phyloP scores from a whole-genome alignment of 2,113 vertebrate genomes.

The Ahaetulla prasina region DNA sequence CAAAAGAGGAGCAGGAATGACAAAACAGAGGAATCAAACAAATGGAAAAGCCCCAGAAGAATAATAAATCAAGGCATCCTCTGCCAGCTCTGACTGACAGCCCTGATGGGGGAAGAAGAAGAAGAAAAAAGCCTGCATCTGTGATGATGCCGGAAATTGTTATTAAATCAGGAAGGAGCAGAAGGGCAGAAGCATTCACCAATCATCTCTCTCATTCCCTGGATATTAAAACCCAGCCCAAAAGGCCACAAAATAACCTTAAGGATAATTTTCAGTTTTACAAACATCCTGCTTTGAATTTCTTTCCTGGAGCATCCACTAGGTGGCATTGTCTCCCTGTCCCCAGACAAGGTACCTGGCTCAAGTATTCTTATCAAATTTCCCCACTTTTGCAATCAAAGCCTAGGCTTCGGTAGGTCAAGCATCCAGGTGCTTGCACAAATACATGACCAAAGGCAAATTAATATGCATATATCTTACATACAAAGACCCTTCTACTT shows the following conservation, averaged over 20 bases:
- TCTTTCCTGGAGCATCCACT: not conserved
- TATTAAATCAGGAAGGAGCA: not conserved
- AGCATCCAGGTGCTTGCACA: not conserved
- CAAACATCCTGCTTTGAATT: not conserved
- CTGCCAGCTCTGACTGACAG: not conserved
- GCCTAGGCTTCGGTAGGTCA: not conserved
- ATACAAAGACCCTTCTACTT: not conserved
- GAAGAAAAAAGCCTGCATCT: not conserved
- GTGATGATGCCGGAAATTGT: not conserved
- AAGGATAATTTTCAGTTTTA: too few relatives aligned
- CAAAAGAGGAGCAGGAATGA: not conserved
- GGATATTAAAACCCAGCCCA: not conserved
- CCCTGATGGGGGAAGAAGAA: not conserved
- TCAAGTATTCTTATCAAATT: not conserved
- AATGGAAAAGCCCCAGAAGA: not conserved
- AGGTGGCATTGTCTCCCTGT: conserved; percentile 11
- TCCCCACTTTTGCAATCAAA: not conserved
- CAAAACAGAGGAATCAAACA: not conserved
- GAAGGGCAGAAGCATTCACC: not conserved
- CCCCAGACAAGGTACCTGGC: not conserved
- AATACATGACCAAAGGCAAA: not conserved
- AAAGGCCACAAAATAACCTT: not conserved
- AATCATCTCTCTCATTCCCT: not conserved
- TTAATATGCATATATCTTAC: not conserved
- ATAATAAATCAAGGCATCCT: not conserved